Conservation (phyloP, 2,888 invertebrate genomes). For the Stegophylla sp. region DNA sequence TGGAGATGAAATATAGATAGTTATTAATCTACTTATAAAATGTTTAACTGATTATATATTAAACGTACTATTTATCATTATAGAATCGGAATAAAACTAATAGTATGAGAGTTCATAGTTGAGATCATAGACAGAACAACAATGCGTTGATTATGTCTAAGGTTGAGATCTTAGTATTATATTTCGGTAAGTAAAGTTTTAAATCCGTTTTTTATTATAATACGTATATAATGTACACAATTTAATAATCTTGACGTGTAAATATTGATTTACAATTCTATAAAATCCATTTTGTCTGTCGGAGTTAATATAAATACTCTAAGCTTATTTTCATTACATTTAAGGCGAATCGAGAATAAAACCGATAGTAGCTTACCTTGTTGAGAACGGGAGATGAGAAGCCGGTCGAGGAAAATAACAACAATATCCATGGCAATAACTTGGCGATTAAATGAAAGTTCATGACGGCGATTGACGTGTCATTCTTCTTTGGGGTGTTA, state of each 20-base stretch:
- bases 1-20: slow-evolving; percentile 1
- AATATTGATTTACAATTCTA: too few species aligned
- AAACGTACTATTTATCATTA: not conserved
- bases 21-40: slow-evolving; percentile 8
- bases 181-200: too few species aligned
- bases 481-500: slow-evolving; percentile 35
- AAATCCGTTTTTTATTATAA: too few species aligned
- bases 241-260: too few species aligned
- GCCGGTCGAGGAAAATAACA: slow-evolving; percentile 22
- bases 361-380: slow-evolving; percentile 23
- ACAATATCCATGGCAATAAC: slow-evolving; percentile 44
- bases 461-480: slow-evolving; percentile 47
- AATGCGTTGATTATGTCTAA: too few species aligned
- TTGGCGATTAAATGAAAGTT: slow-evolving; percentile 44
- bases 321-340: too few species aligned
- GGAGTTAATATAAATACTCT: too few species aligned
- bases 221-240: too few species aligned
- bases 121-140: too few species aligned
- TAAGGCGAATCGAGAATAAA: not conserved
- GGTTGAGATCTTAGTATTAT: too few species aligned
- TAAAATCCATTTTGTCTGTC: too few species aligned
- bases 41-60: not conserved
- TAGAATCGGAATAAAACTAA: not conserved
- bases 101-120: too few species aligned
- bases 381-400: slow-evolving; percentile 14